Evolutionary conservation across 2,113 vertebrate species (phyloP).

Genomic region (Dryoscopus gambensis): DNA sequence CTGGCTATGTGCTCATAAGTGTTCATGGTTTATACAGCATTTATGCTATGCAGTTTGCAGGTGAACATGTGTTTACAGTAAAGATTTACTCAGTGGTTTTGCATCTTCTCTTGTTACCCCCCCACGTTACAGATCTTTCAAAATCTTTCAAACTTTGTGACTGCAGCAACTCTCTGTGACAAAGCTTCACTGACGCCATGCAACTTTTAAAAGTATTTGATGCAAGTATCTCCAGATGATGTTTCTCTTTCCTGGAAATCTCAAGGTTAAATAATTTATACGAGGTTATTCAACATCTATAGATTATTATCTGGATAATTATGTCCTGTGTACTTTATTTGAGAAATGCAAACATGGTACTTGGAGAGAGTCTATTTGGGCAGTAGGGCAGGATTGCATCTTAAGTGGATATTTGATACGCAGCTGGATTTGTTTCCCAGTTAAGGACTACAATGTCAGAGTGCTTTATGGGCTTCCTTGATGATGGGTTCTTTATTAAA

Average conservation of each 20-base stretch:
- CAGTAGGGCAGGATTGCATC: not conserved
- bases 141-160: not conserved
- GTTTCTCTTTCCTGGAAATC: not conserved
- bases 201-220: not conserved
- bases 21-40: not conserved
- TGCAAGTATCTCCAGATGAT: not conserved
- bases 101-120: not conserved
- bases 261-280: not conserved
- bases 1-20: not conserved
- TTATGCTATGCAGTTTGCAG: not conserved
- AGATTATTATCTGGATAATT: not conserved
- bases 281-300: not conserved
- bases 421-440: not conserved
- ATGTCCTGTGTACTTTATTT: not conserved
- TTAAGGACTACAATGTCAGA: not conserved
- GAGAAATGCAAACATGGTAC: not conserved
- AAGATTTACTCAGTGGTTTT: not conserved
- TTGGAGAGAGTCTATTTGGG: not conserved
- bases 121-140: not conserved
- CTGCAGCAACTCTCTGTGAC: not conserved
- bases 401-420: not conserved
- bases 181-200: not conserved
- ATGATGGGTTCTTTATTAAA: constrained; percentile 73
- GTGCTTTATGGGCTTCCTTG: not conserved
- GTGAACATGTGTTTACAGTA: not conserved